phyloP scores from a whole-genome alignment of 2,888 invertebrate species.

The Amorpha juglandis region DNA sequence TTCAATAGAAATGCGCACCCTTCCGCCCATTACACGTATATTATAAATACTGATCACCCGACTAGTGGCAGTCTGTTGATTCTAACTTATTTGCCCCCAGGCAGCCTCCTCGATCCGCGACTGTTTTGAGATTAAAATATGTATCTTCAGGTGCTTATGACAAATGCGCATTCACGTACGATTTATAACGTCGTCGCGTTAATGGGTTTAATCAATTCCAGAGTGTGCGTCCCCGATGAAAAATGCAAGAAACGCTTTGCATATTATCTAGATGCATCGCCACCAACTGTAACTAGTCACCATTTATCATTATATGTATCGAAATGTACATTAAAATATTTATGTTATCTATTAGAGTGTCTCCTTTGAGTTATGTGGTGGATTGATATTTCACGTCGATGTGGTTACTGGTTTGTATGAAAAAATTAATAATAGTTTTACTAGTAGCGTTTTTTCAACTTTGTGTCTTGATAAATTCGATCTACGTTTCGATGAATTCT shows the following conservation, averaged over 20 bases:
- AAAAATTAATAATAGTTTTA: too few species aligned
- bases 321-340: conserved; percentile 21
- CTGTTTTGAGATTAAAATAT: conserved; percentile 7
- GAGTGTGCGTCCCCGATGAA: conserved; percentile 55
- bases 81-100: background rate
- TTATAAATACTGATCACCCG: background rate
- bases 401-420: too few species aligned
- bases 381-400: background rate
- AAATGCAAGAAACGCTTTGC: conserved; percentile 53
- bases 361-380: background rate
- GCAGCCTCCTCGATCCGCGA: background rate
- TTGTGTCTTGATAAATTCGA: too few species aligned
- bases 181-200: conserved; percentile 65
- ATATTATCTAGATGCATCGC: conserved; percentile 53
- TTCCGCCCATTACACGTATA: conserved; percentile 9
- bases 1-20: conserved; percentile 5
- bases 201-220: conserved; percentile 67
- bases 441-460: too few species aligned
- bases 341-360: conserved; percentile 22
- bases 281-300: conserved; percentile 37
- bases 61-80: background rate
- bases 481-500: too few species aligned
- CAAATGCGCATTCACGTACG: conserved; percentile 59
- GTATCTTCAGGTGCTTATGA: conserved; percentile 54
- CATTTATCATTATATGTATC: conserved; percentile 24